Conservation (phyloP, 1,140 invertebrate species). For the Drosophila bocqueti region DNA sequence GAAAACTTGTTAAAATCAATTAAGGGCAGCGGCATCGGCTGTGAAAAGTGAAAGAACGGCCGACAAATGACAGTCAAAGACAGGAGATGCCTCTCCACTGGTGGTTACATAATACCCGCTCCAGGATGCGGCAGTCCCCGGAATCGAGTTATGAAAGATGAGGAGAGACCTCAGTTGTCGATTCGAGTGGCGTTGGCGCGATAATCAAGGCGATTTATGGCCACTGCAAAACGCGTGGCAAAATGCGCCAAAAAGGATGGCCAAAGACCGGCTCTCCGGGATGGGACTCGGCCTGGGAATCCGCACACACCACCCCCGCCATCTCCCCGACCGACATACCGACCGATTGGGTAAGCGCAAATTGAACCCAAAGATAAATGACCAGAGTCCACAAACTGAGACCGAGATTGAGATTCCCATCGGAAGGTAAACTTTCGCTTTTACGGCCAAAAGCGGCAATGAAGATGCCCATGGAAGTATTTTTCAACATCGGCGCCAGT, state of each 20-base stretch:
- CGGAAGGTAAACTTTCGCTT: constrained; percentile 71
- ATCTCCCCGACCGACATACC: background rate
- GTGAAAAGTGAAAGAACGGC: constrained; percentile 67
- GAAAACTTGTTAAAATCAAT: constrained; percentile 72
- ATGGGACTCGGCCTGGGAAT: constrained; percentile 25
- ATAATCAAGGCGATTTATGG: constrained; percentile 80
- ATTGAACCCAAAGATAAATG: constrained; percentile 76
- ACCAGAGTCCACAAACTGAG: constrained; percentile 54
- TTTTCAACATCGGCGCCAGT: constrained; percentile 29
- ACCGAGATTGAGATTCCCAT: constrained; percentile 71
- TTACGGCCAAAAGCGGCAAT: constrained; percentile 23
- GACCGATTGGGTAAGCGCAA: constrained; percentile 76
- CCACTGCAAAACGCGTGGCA: constrained; percentile 66
- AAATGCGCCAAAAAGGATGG: constrained; percentile 62
- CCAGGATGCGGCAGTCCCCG: constrained; percentile 41
- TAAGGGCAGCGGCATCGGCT: constrained; percentile 45
- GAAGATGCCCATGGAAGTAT: constrained; percentile 26
- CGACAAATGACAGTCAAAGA: constrained; percentile 54
- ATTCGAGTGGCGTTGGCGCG: constrained; percentile 58
- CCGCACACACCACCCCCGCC: constrained; percentile 6
- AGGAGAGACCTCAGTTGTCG: constrained; percentile 32
- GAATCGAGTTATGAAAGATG: constrained; percentile 61
- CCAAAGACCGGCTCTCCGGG: constrained; percentile 34
- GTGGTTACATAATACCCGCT: constrained; percentile 32
- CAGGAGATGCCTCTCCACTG: constrained; percentile 13